Evolutionary conservation across 2,888 invertebrate species (phyloP), one percentile per base, ranked within the genome.

Genomic region (Parthenolecanium corni): DNA sequence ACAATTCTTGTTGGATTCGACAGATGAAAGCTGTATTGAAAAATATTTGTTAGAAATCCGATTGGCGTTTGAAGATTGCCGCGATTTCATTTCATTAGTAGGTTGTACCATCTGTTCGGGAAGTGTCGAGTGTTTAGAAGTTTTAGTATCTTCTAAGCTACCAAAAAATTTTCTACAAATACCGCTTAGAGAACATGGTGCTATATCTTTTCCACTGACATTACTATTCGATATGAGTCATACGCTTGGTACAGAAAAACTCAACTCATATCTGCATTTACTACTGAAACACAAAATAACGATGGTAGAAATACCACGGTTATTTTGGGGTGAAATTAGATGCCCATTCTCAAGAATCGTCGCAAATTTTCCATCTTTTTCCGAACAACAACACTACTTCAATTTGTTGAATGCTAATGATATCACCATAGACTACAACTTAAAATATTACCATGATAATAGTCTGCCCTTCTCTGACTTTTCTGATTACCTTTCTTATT

Each of bases 101-200:
- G 49, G 49, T 38, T 61, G 61, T 40, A 51, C 51, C n/a, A 14
- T 61, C 6, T 40, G n/a, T 40, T 61, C 61, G 9, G 40, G 40
- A 4, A 49, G 38, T 3, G 23, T 61, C 1, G 51, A 61, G 3
- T 61, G 61, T 38, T 16, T 61, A 38, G 24, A 11, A 11, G 36
- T 51, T n/a, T 31, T 31, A 18, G 12, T 54, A 4, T 2, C 31
- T 14, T 54, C 36, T 12, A n/a, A 6, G 25, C 16, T 58, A 16
- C 20, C 46, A 18, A 58, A 38, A 38, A 38, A 18, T 5, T 38
- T 61, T n/a, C 18, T 61, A 3, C 38, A 40, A 38, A 51, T 51
- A n/a, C 61, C 61, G 38, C 40, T 49, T 16, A 51, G n/a, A 4
- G 51, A 61, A 51, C 36, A 61, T 18, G n/a, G 38, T n/a, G 40